Evolutionary conservation across 1,140 invertebrate species (phyloP).

Genomic region (Calephelis virginiensis): DNA sequence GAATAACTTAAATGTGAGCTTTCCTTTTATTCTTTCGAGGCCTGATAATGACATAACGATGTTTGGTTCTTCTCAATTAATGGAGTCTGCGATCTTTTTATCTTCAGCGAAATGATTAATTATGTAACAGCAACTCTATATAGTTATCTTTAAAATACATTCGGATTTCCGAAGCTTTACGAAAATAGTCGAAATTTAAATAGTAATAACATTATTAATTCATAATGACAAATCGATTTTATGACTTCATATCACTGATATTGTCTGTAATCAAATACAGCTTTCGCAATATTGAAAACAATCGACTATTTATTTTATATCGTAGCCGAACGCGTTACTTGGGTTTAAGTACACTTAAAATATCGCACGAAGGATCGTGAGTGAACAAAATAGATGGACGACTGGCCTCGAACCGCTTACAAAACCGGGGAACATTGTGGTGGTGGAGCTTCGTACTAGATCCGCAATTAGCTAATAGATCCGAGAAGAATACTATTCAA

Average conservation of each 20-base stretch:
- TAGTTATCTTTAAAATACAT: too few relatives aligned
- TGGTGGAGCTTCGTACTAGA: constrained; percentile 52
- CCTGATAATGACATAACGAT: neutral
- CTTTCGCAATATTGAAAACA: constrained; percentile 5
- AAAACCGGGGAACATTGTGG: constrained; percentile 58
- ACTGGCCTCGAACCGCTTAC: constrained; percentile 55
- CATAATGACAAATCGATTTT: too few relatives aligned
- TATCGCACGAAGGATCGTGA: constrained; percentile 44
- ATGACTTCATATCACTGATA: too few relatives aligned
- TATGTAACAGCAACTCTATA: too few relatives aligned
- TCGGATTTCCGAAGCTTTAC: too few relatives aligned
- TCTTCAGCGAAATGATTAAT: too few relatives aligned
- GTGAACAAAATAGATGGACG: constrained; percentile 54
- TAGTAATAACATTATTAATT: too few relatives aligned
- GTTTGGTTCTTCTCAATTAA: neutral
- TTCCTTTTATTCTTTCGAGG: neutral
- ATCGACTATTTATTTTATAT: constrained; percentile 8
- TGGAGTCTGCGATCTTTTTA: neutral
- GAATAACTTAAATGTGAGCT: constrained; percentile 19
- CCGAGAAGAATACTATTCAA: constrained; percentile 36
- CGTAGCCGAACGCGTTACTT: constrained; percentile 1
- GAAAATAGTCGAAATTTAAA: too few relatives aligned
- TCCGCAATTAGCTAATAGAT: constrained; percentile 57
- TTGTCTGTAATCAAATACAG: neutral
- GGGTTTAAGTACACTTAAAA: constrained; percentile 19